Evolutionary conservation across 1,140 invertebrate species (phyloP).

Genomic region (Drosophila sp.): DNA sequence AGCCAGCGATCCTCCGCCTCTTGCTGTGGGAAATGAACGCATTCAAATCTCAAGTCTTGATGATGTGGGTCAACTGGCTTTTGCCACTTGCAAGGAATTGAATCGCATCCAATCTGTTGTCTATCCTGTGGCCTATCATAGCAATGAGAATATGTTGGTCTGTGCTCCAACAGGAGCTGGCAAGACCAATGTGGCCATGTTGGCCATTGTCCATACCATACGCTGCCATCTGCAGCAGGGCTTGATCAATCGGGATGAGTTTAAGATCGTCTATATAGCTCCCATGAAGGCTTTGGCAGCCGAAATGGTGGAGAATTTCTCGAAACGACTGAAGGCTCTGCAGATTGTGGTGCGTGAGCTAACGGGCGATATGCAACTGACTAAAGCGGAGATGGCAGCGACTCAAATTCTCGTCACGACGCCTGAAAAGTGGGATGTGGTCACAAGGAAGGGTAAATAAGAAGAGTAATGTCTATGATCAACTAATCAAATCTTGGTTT

Average conservation of each 20-base stretch:
- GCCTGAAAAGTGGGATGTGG: constrained; percentile 99
- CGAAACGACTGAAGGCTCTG: constrained; percentile 88
- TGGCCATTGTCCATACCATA: constrained; percentile 95
- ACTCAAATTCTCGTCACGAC: constrained; percentile 99
- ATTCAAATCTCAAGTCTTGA: constrained; percentile 91
- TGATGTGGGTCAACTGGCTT: constrained; percentile 93
- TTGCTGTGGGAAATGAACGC: constrained; percentile 88
- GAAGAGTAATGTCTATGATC: neutral
- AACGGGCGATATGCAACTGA: constrained; percentile 99
- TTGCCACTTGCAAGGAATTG: constrained; percentile 92
- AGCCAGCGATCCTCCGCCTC: constrained; percentile 86
- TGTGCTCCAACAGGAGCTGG: constrained; percentile 98
- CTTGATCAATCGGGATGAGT: constrained; percentile 94
- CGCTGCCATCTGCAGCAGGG: constrained; percentile 91
- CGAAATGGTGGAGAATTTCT: constrained; percentile 98
- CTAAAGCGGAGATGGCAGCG: constrained; percentile 96
- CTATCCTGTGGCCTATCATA: constrained; percentile 96
- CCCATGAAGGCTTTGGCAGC: constrained; percentile 99
- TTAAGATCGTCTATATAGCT: constrained; percentile 99
- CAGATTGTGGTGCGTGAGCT: constrained; percentile 92
- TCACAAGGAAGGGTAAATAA: constrained; percentile 93
- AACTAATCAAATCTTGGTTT: neutral
- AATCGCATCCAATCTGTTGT: constrained; percentile 99
- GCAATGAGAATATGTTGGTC: constrained; percentile 98
- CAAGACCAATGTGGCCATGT: constrained; percentile 99